These are phyloP conservation scores for Ascaphus truei DNA, from an alignment of 2,113 vertebrate genomes.

Conservation along the genomic window DNA sequence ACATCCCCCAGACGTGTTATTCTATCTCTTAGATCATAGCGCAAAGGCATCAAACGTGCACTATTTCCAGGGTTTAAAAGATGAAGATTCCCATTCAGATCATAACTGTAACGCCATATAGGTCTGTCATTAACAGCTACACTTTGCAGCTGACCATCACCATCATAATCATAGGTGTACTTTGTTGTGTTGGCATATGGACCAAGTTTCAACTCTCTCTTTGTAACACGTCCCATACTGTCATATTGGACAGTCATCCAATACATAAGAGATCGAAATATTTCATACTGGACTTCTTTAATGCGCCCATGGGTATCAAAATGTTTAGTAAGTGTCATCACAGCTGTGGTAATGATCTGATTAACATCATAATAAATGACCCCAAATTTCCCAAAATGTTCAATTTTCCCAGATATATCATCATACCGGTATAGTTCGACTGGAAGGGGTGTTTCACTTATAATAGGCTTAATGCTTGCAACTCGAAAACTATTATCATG, in stretches of 20 bases:
- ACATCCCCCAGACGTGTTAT: conserved; percentile 92
- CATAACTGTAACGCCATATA: conserved; percentile 98
- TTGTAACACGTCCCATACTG: conserved; percentile 95
- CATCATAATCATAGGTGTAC: conserved; percentile 95
- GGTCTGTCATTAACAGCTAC: conserved; percentile 95
- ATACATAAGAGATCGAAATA: conserved; percentile 97
- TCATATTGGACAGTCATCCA: conserved; percentile 99
- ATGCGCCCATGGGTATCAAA: conserved; percentile 96
- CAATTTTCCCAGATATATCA: conserved; percentile 97
- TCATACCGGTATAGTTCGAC: conserved; percentile 96
- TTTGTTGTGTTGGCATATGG: conserved; percentile 97
- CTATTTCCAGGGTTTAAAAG: conserved; percentile 91
- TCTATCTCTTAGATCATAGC: conserved; percentile 92
- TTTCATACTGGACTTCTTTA: conserved; percentile 98
- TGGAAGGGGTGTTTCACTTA: conserved; percentile 93
- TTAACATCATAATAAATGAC: conserved; percentile 99
- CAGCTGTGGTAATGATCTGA: conserved; percentile 96
- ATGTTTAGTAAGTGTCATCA: conserved; percentile 98
- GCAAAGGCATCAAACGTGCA: conserved; percentile 85
- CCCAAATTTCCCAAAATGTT: conserved; percentile 97
- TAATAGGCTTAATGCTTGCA: conserved; percentile 95
- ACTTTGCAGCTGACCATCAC: conserved; percentile 90
- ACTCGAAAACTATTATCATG: conserved; percentile 97
- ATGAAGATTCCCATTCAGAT: conserved; percentile 95
- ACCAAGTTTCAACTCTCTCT: conserved; percentile 94